Base-by-base conservation (phyloP, 2,888 invertebrate genomes). In the Thymelicus acteon region DNA sequence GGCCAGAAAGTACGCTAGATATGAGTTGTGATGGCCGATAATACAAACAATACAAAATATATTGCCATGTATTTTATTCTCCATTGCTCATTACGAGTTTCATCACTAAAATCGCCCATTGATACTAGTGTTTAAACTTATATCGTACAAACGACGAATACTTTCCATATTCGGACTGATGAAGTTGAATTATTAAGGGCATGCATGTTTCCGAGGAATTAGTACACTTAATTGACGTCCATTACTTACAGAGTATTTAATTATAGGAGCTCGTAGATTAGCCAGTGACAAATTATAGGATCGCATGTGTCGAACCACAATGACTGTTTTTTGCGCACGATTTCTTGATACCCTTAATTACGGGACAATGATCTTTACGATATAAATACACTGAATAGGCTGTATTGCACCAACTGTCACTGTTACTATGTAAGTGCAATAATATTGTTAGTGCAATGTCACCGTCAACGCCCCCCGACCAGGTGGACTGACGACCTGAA, bases 161-260 rank as follows among this genome's bases (percentile, higher is more conserved):
- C 54, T 54, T 19, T 24, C 19, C 54, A 52, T 52, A 52, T 8
- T 52, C 6, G 19, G 52, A 0, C 52, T 52, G 52, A 52, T 52
- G 52, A 19, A 52, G 52, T 19, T 19, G 52, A 52, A 54, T 54
- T 54, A 54, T 54, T 54, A 54, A 54, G 54, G 54, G 54, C 19
- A 54, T 54, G 54, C 68, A 39, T 57, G 54, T 61, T 57, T 44
- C 12, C 31, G 44, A 54, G 47, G 47, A 57, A 47, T 62, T 57
- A 67, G 31, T 62, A 62, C 54, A 54, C 37, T 62, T 68, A 68
- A 68, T 68, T 62, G 62, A 15, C 39, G 62, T n/a, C 54, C 54
- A 54, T 54, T 54, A 54, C 49, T 19, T 12, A 24, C 24, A 54
- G 54, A 24, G 24, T 24, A 54, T 54, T 54, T 54, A 54, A 54